phyloP scores from a whole-genome alignment of 2,797 vertebrate species.

The Aulostomus chinensis region DNA sequence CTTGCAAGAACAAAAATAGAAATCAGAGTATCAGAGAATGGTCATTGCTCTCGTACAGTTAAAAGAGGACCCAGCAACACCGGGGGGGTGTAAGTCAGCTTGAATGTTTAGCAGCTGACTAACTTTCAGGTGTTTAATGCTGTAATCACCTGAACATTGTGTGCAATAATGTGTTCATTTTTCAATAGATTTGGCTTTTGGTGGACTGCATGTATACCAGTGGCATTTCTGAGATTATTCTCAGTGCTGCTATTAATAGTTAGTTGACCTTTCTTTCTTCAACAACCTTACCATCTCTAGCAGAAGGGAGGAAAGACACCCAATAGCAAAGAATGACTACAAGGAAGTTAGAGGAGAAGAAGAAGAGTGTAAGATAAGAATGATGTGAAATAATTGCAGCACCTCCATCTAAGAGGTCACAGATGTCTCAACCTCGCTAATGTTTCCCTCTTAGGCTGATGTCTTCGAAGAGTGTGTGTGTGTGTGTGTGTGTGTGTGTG shows the following conservation, averaged over 20 bases:
- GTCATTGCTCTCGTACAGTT: too few relatives aligned
- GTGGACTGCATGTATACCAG: constrained; percentile 5
- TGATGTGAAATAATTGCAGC: constrained; percentile 2
- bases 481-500: too few relatives aligned
- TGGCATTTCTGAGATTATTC: constrained; percentile 35
- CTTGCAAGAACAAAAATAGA: too few relatives aligned
- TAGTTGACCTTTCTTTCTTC: constrained; percentile 54
- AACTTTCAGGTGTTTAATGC: background rate
- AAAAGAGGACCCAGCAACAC: too few relatives aligned
- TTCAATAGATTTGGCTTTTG: background rate
- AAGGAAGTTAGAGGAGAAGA: background rate
- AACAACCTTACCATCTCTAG: constrained; percentile 3
- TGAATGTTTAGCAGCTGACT: background rate
- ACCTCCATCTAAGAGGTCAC: background rate
- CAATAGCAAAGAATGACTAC: constrained; percentile 11
- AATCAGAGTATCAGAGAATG: too few relatives aligned
- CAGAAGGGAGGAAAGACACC: constrained; percentile 7
- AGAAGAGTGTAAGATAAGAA: background rate
- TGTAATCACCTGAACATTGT: background rate
- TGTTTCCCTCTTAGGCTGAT: too few relatives aligned
- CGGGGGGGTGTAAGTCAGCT: background rate
- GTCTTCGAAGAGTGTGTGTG: too few relatives aligned
- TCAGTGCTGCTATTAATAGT: constrained; percentile 52
- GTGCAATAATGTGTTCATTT: constrained; percentile 4
- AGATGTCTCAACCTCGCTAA: too few relatives aligned